Evolutionary conservation across 2,888 invertebrate species (phyloP).

Genomic region (Scaptomyza caliginosa): DNA sequence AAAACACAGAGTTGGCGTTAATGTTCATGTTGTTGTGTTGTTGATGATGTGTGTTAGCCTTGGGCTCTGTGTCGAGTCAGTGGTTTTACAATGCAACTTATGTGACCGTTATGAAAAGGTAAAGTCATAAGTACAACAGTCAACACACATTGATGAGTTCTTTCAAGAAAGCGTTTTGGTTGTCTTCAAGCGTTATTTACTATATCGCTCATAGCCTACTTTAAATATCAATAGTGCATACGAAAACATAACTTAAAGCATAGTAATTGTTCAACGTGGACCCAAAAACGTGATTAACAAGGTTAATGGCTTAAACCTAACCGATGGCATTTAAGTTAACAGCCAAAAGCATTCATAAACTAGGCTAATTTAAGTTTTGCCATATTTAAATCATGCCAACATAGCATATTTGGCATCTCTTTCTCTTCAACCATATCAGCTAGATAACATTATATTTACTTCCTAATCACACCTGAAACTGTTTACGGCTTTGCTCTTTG

Average conservation of each 20-base stretch:
- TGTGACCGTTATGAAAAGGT: constrained; percentile 63
- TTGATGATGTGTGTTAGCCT: constrained; percentile 63
- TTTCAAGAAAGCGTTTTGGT: constrained; percentile 33
- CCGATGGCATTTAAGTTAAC: constrained; percentile 11
- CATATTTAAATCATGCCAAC: not conserved
- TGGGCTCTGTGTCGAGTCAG: constrained; percentile 61
- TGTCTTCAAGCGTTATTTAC: not conserved
- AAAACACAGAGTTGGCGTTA: constrained; percentile 32
- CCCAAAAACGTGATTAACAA: constrained; percentile 49
- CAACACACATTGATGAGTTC: constrained; percentile 46
- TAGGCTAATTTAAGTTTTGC: constrained; percentile 6
- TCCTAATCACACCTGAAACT: not conserved
- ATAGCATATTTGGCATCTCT: not conserved
- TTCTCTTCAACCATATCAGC: not conserved
- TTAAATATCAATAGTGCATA: constrained; percentile 31
- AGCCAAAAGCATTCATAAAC: constrained; percentile 2
- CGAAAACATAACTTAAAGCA: constrained; percentile 8
- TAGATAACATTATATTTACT: not conserved
- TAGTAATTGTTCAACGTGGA: constrained; percentile 38
- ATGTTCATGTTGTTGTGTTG: constrained; percentile 19
- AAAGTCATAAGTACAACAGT: constrained; percentile 31
- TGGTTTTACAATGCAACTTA: constrained; percentile 61
- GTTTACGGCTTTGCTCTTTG: not conserved
- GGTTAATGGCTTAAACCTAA: constrained; percentile 59
- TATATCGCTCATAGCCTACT: constrained; percentile 24